Evolutionary conservation across 1,140 invertebrate genomes (phyloP).

Genomic region (Pseudomyrmex cubaensis): DNA sequence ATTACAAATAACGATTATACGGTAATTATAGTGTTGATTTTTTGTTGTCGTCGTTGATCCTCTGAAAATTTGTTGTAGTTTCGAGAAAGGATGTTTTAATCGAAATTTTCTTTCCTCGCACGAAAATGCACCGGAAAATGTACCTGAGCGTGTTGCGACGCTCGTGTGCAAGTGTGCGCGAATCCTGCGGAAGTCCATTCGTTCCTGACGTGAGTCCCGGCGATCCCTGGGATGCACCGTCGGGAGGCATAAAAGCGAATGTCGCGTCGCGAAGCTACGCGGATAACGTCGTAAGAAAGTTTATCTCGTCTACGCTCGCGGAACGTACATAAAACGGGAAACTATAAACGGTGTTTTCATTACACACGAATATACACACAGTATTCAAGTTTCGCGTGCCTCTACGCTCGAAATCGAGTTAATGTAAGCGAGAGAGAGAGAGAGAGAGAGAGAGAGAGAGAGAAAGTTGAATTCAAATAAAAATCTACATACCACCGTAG

Average conservation of each 20-base stretch:
- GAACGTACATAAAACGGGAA: slow-evolving; percentile 42
- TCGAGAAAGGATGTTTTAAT: slow-evolving; percentile 3
- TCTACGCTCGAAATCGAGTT: neutral
- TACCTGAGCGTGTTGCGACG: neutral
- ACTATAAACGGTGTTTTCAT: slow-evolving; percentile 31
- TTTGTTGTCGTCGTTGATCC: too few relatives aligned
- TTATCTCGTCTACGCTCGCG: slow-evolving; percentile 36
- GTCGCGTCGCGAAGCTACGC: slow-evolving; percentile 4
- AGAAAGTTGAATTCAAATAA: neutral
- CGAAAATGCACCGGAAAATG: neutral
- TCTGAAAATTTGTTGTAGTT: too few relatives aligned
- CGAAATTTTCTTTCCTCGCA: slow-evolving; percentile 16
- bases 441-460: neutral
- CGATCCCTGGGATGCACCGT: slow-evolving; percentile 12
- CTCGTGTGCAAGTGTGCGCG: neutral
- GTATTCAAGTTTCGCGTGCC: neutral
- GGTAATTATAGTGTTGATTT: too few relatives aligned
- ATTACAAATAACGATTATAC: too few relatives aligned
- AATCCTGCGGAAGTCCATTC: slow-evolving; percentile 50
- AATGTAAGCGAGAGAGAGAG: neutral
- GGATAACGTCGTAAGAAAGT: slow-evolving; percentile 49
- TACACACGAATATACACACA: neutral
- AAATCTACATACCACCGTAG: neutral
- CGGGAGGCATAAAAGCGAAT: slow-evolving; percentile 40
- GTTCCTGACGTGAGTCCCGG: slow-evolving; percentile 23